Conservation (phyloP, 2,888 invertebrate species). For the Tetranychus piercei region DNA sequence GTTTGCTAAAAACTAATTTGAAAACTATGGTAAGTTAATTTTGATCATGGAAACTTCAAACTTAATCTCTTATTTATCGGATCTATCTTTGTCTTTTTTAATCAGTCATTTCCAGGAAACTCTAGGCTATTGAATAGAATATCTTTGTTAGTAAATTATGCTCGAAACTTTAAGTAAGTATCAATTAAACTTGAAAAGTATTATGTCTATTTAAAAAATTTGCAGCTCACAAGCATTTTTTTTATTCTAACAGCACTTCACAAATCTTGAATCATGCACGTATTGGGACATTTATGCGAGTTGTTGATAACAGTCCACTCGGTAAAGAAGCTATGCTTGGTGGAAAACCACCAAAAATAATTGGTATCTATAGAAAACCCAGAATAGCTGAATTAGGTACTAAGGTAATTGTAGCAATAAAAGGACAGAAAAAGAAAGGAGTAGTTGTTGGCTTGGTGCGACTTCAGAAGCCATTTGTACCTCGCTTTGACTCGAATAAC, state of each 20-base stretch:
- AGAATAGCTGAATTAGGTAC: constrained; percentile 43
- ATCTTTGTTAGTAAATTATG: too few relatives aligned
- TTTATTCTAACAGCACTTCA: background rate
- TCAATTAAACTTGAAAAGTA: too few relatives aligned
- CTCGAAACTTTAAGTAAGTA: too few relatives aligned
- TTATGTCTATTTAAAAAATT: too few relatives aligned
- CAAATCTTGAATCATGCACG: background rate
- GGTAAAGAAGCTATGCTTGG: constrained; percentile 85
- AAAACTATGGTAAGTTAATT: too few relatives aligned
- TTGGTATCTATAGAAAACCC: constrained; percentile 76
- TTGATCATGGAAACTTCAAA: too few relatives aligned
- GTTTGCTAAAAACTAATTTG: too few relatives aligned
- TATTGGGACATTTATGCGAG: constrained; percentile 48
- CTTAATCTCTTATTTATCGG: too few relatives aligned
- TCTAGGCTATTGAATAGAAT: too few relatives aligned
- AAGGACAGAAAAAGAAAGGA: constrained; percentile 83
- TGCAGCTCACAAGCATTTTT: too few relatives aligned
- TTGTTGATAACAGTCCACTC: constrained; percentile 89
- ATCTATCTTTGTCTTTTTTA: too few relatives aligned
- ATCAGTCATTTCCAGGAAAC: too few relatives aligned
- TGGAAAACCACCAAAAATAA: constrained; percentile 76
- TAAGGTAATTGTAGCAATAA: constrained; percentile 73
- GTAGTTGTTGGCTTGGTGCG: constrained; percentile 64
- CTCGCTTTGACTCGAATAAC: constrained; percentile 86
- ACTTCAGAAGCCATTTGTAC: constrained; percentile 54